phyloP scores from a whole-genome alignment of 2,797 vertebrate species.

The Acanthopagrus latus region DNA sequence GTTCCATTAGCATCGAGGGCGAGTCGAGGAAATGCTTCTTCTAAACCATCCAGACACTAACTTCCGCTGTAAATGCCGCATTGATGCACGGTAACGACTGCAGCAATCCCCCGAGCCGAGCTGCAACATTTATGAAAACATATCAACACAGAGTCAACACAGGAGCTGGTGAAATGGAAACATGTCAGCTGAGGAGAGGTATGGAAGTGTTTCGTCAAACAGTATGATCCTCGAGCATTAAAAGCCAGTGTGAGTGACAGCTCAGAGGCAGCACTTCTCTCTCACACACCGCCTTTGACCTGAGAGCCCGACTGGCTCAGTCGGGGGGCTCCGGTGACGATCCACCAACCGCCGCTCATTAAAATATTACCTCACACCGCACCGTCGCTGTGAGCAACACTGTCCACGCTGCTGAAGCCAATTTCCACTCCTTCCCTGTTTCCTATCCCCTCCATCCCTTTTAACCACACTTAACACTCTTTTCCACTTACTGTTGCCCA shows the following conservation, averaged over 20 bases:
- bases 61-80: conserved; percentile 17
- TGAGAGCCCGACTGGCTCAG: conserved; percentile 36
- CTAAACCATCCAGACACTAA: conserved; percentile 16
- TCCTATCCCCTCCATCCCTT: conserved; percentile 55
- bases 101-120: conserved; percentile 10
- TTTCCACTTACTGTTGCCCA: conserved; percentile 72
- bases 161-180: conserved; percentile 31
- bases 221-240: conserved; percentile 7
- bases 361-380: conserved; percentile 64
- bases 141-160: conserved; percentile 32
- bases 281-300: conserved; percentile 25
- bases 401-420: conserved; percentile 29
- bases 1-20: conserved; percentile 27
- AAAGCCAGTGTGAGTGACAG: conserved; percentile 26
- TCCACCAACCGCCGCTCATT: conserved; percentile 58
- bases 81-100: conserved; percentile 29
- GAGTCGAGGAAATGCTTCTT: conserved; percentile 22
- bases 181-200: conserved; percentile 31
- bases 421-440: conserved; percentile 50
- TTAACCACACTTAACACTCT: conserved; percentile 77
- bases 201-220: conserved; percentile 28
- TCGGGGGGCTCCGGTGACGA: conserved; percentile 26
- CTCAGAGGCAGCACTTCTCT: conserved; percentile 2
- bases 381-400: conserved; percentile 30
- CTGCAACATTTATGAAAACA: conserved; percentile 40